Evolutionary conservation across 2,888 invertebrate species (phyloP).

Genomic region (Trimorus sp.): DNA sequence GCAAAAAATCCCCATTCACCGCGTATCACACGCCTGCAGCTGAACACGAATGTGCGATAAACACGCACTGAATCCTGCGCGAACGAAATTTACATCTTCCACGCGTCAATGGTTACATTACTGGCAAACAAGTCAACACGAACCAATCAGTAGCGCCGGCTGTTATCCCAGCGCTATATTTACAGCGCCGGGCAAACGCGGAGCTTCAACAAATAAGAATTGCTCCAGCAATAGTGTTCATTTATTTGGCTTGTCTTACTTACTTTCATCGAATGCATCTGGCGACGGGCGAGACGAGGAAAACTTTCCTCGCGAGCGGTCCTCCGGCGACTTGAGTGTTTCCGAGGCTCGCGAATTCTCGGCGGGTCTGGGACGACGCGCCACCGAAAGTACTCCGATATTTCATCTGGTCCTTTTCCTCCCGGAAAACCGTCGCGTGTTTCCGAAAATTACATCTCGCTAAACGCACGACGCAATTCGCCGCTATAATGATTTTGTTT

Average conservation of each 20-base stretch:
- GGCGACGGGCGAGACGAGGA: constrained; percentile 57
- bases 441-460: constrained; percentile 25
- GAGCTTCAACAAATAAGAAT: constrained; percentile 44
- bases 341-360: constrained; percentile 55
- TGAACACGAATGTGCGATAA: too few relatives aligned
- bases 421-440: constrained; percentile 31
- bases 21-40: too few relatives aligned
- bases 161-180: too few relatives aligned
- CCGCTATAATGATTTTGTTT: too few relatives aligned
- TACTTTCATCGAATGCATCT: constrained; percentile 62
- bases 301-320: constrained; percentile 59
- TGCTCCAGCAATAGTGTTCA: constrained; percentile 55
- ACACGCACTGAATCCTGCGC: too few relatives aligned
- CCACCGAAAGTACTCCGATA: constrained; percentile 44
- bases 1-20: too few relatives aligned
- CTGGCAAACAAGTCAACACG: too few relatives aligned
- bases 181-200: too few relatives aligned
- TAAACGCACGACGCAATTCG: constrained; percentile 7
- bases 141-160: too few relatives aligned
- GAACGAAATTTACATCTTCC: too few relatives aligned
- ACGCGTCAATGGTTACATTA: too few relatives aligned
- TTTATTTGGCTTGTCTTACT: constrained; percentile 63
- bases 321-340: constrained; percentile 38
- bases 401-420: constrained; percentile 40
- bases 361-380: constrained; percentile 32